A percentile compares a stretch with the other conserved stretches of the same genome.
phyloP scores from a whole-genome alignment of 2,797 vertebrate species.

The Sebastolobus altivelis region DNA sequence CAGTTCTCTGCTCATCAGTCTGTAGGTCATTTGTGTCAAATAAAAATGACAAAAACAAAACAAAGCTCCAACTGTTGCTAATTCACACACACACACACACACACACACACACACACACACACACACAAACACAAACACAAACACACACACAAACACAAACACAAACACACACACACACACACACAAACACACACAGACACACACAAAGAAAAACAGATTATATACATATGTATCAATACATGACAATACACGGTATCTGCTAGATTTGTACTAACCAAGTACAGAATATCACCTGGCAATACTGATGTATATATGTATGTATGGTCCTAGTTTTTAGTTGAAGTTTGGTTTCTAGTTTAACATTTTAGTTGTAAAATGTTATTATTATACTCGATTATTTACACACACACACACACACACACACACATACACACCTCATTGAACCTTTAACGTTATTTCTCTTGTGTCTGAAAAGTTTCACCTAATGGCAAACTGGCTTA shows the following conservation, averaged over 20 bases:
- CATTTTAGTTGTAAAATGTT: neutral
- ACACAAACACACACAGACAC: neutral
- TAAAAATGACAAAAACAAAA: neutral
- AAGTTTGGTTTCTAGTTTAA: neutral
- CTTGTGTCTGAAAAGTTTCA: slow-evolving; percentile 57
- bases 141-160: neutral
- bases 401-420: neutral
- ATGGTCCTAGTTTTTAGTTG: neutral
- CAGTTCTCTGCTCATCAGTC: neutral
- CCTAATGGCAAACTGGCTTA: slow-evolving; percentile 73
- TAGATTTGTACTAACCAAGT: neutral
- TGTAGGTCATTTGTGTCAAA: neutral
- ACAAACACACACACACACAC: slow-evolving; percentile 11
- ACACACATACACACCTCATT: neutral
- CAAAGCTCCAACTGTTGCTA: neutral
- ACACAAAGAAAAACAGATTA: slow-evolving; percentile 1
- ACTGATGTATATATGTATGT: neutral
- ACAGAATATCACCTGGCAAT: too few species aligned
- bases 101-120: too few species aligned
- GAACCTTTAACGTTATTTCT: neutral
- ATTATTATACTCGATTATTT: neutral
- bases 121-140: too few species aligned
- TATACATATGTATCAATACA: neutral
- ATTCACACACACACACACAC: neutral
- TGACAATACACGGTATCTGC: neutral